These are phyloP conservation scores for Donacobius atricapilla DNA, from an alignment of 2,113 vertebrate genomes.

Conservation along the genomic window DNA sequence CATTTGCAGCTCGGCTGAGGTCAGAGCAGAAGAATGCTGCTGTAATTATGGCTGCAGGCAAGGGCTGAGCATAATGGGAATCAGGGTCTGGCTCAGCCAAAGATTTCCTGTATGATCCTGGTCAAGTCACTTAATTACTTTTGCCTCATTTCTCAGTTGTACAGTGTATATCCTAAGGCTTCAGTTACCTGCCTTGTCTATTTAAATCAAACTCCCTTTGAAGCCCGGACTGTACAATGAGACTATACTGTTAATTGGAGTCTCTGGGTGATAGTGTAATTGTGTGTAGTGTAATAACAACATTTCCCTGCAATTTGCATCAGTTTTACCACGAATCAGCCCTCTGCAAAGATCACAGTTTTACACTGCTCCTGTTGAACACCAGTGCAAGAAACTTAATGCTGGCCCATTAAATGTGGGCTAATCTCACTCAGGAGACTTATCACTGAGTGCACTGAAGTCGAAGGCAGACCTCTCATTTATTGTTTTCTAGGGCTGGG, in stretches of 20 bases:
- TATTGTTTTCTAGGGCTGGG: neutral
- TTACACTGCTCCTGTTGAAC: neutral
- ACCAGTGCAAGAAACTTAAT: neutral
- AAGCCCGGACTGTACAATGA: slow-evolving; percentile 33
- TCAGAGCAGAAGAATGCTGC: slow-evolving; percentile 51
- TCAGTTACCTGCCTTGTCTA: slow-evolving; percentile 61
- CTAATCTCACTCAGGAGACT: neutral
- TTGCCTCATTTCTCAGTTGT: slow-evolving; percentile 56
- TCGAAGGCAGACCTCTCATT: neutral
- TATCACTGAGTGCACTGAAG: neutral
- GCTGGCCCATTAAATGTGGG: neutral
- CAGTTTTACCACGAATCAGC: neutral
- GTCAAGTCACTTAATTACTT: slow-evolving; percentile 66
- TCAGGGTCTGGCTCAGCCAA: slow-evolving; percentile 50
- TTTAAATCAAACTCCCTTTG: slow-evolving; percentile 61
- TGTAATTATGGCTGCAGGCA: slow-evolving; percentile 50
- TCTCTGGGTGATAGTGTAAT: slow-evolving; percentile 48
- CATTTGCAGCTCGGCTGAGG: slow-evolving; percentile 28
- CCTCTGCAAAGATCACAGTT: neutral
- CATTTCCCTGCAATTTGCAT: slow-evolving; percentile 11
- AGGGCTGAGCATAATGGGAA: slow-evolving; percentile 40
- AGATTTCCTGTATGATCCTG: slow-evolving; percentile 65
- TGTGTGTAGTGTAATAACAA: slow-evolving; percentile 22
- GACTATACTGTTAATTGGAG: slow-evolving; percentile 50
- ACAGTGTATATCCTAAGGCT: slow-evolving; percentile 59